Percentiles rank a stretch among this genome's conserved stretches.
These are phyloP conservation scores for Peromyscus aztecus DNA, from an alignment of 2,797 vertebrate genomes.

Conservation along the genomic window DNA sequence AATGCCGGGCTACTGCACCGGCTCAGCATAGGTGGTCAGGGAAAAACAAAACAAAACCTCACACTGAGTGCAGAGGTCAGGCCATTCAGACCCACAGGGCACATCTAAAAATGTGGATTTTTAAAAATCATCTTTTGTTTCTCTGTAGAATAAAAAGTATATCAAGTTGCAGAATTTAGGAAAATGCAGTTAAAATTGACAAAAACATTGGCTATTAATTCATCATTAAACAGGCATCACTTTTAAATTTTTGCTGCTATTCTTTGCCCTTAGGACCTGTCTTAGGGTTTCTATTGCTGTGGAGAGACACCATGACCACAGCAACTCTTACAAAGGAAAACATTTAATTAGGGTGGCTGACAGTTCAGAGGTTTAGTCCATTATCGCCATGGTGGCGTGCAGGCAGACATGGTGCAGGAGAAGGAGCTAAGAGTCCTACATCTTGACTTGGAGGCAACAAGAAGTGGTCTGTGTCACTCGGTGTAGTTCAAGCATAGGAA, in stretches of 20 bases:
- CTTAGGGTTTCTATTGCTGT: not conserved
- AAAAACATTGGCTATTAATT: not conserved
- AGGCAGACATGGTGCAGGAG: not conserved
- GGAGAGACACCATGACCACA: not conserved
- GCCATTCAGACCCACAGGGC: not conserved
- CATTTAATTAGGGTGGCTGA: not conserved
- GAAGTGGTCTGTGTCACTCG: not conserved
- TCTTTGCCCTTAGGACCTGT: not conserved
- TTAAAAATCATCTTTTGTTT: not conserved
- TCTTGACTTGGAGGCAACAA: not conserved
- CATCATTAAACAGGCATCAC: not conserved
- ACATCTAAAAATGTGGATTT: not conserved
- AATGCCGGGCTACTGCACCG: not conserved
- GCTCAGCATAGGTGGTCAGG: not conserved
- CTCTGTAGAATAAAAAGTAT: not conserved
- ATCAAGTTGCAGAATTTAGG: not conserved
- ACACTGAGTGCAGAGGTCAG: not conserved
- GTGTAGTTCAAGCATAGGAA: not conserved
- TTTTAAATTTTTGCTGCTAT: not conserved
- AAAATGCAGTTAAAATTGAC: not conserved
- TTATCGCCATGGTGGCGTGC: not conserved
- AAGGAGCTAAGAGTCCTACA: not conserved
- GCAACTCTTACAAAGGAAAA: not conserved
- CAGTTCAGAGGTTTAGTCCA: not conserved
- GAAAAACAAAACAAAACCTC: not conserved